Conservation (phyloP, 2,888 invertebrate genomes). For the Coelogynopora nodosa region DNA sequence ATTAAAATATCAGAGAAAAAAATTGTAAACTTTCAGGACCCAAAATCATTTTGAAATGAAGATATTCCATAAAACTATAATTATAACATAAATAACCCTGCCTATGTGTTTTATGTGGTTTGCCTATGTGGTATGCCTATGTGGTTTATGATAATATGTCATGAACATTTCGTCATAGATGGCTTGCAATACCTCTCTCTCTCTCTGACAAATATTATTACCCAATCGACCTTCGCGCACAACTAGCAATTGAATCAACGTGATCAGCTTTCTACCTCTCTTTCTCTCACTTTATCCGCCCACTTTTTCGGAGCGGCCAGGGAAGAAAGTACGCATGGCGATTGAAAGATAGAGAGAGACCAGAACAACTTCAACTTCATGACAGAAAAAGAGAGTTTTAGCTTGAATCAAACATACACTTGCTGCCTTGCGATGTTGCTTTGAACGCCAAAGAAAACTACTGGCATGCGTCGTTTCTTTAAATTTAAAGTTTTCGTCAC, state of each 20-base stretch:
- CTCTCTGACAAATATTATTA: background rate
- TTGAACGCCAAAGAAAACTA: background rate
- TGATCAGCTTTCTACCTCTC: background rate
- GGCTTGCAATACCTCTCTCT: background rate
- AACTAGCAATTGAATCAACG: background rate
- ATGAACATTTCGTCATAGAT: background rate
- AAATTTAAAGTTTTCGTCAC: too few relatives aligned
- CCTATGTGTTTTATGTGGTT: too few relatives aligned
- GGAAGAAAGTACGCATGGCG: background rate
- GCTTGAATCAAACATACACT: too few relatives aligned
- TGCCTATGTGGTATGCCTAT: too few relatives aligned
- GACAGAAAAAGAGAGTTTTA: background rate
- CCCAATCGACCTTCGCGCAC: background rate
- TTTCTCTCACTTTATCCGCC: background rate
- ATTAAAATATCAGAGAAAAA: too few relatives aligned
- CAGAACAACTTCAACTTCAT: background rate
- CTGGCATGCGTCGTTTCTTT: too few relatives aligned
- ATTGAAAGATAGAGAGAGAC: background rate
- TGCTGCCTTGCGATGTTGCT: background rate
- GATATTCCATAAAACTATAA: background rate
- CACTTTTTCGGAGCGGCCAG: background rate
- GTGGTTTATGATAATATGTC: background rate
- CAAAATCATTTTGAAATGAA: too few relatives aligned
- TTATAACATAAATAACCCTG: background rate
- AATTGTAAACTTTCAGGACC: too few relatives aligned